Percentiles rank a stretch among this genome's conserved stretches.
Evolutionary conservation across 2,797 vertebrate genomes (phyloP).

Genomic region (Austrolebias charrua): DNA sequence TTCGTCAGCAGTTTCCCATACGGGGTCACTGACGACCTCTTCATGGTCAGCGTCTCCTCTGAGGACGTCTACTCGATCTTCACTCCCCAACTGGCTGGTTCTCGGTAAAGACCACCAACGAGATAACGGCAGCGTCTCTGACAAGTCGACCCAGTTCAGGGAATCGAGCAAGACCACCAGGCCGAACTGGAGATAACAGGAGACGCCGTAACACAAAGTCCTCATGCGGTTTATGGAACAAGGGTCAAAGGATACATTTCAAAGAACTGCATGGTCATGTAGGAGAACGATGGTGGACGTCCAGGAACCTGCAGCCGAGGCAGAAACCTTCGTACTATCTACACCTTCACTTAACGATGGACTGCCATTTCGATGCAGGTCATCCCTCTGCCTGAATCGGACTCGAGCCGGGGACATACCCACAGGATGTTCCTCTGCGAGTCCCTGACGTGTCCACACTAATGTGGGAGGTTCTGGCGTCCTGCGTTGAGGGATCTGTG

Average conservation of each 20-base stretch:
- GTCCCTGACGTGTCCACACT: no score
- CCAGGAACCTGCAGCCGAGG: no score
- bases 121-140: conserved; percentile 62
- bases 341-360: no score
- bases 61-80: conserved; percentile 62
- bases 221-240: neutral
- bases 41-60: conserved; percentile 55
- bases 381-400: no score
- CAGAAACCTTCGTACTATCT: no score
- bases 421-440: no score
- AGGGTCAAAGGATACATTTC: neutral
- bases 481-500: no score
- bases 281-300: no score
- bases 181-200: conserved; percentile 79
- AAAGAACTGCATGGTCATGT: no score
- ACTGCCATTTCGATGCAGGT: no score
- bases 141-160: conserved; percentile 72
- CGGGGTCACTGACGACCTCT: conserved; percentile 73
- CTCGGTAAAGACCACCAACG: conserved; percentile 54
- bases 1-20: conserved; percentile 33
- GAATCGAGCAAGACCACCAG: conserved; percentile 73
- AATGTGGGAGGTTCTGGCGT: no score
- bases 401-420: no score
- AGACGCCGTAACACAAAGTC: neutral
- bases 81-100: conserved; percentile 37